Evolutionary conservation across 2,888 invertebrate genomes (phyloP).

Genomic region (Apoderus coryli): DNA sequence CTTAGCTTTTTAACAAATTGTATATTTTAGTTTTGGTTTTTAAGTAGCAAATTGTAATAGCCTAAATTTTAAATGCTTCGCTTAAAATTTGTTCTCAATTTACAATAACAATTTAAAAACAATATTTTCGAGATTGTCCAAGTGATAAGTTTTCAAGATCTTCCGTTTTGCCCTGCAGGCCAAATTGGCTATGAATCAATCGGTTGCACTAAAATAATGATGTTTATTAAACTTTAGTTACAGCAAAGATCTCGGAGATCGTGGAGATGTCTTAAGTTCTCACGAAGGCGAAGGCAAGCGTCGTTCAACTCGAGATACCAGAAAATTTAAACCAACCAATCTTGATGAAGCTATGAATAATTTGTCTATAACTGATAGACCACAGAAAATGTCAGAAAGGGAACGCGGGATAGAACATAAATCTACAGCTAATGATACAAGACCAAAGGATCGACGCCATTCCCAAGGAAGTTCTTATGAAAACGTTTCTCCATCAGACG

Average conservation of each 20-base stretch:
- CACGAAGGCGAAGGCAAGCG: constrained; percentile 26
- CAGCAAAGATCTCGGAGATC: constrained; percentile 45
- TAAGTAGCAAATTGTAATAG: no score
- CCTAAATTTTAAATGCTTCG: no score
- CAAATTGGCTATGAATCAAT: no score
- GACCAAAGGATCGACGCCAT: constrained; percentile 17
- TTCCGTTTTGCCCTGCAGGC: no score
- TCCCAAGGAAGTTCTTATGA: constrained; percentile 31
- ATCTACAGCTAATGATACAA: constrained; percentile 22
- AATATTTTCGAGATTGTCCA: no score
- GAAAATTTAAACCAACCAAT: constrained; percentile 39
- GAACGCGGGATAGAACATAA: constrained; percentile 1
- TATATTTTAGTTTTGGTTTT: no score
- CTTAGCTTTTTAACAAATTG: no score
- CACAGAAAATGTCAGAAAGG: constrained; percentile 40
- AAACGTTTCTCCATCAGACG: constrained; percentile 21
- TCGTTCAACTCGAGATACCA: constrained; percentile 31
- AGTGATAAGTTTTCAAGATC: no score
- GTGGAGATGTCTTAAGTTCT: constrained; percentile 47
- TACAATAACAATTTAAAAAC: no score
- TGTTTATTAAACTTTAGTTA: no score
- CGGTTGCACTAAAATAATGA: no score
- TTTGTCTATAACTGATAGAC: constrained; percentile 35
- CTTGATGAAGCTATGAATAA: constrained; percentile 42
- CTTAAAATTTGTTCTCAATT: no score